Evolutionary conservation across 2,888 invertebrate species (phyloP).

Genomic region (Volucella inanis): DNA sequence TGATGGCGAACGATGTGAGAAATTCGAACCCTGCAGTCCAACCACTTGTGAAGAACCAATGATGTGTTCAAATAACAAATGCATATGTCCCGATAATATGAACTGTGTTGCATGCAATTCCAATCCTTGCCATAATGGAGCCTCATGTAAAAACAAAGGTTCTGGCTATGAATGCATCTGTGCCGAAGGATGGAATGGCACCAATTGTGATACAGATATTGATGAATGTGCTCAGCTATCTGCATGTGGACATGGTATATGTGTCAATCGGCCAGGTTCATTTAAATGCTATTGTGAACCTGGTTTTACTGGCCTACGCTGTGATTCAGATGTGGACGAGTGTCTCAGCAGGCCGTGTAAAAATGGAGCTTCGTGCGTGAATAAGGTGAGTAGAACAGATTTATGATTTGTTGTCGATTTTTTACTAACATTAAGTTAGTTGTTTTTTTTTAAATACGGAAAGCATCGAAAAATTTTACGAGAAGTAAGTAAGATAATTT

Average conservation of each 20-base stretch:
- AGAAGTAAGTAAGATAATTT: constrained; percentile 80
- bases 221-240: constrained; percentile 86
- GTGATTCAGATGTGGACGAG: constrained; percentile 93
- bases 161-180: constrained; percentile 86
- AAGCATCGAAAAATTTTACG: constrained; percentile 82
- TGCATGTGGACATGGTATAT: constrained; percentile 92
- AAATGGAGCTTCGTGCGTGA: constrained; percentile 92
- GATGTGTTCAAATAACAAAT: constrained; percentile 81
- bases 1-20: constrained; percentile 82
- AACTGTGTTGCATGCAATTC: constrained; percentile 85
- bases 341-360: constrained; percentile 93
- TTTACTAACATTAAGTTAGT: constrained; percentile 80
- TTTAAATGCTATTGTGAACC: constrained; percentile 94
- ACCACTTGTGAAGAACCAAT: constrained; percentile 82
- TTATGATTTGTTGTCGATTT: constrained; percentile 6
- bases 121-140: constrained; percentile 87
- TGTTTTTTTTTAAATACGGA: constrained; percentile 83
- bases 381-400: constrained; percentile 84
- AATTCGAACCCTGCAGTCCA: constrained; percentile 80
- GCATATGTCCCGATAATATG: constrained; percentile 82
- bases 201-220: constrained; percentile 87
- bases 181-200: constrained; percentile 85
- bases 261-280: constrained; percentile 89
- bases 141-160: constrained; percentile 86
- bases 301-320: constrained; percentile 93